phyloP scores from a whole-genome alignment of 2,888 invertebrate genomes.

The Pristionchus japonicus region DNA sequence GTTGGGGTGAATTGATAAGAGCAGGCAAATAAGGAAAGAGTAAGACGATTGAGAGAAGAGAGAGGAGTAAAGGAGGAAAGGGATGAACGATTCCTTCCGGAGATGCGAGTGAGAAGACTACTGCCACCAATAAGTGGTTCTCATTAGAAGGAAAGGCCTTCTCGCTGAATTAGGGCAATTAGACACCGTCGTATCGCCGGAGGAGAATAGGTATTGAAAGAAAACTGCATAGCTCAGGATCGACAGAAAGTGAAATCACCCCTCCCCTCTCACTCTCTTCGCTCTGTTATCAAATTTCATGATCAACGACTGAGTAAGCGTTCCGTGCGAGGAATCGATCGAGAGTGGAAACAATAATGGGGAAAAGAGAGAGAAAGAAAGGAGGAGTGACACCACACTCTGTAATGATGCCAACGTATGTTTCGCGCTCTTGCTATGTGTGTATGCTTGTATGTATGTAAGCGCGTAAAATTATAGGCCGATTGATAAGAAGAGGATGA shows the following conservation, averaged over 20 bases:
- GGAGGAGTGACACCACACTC: background rate
- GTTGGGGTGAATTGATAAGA: slow-evolving; percentile 14
- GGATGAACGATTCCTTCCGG: background rate
- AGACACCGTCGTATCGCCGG: background rate
- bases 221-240: background rate
- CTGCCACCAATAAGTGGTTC: slow-evolving; percentile 18
- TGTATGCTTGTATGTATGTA: background rate
- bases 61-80: background rate
- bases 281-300: slow-evolving; percentile 32
- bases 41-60: background rate
- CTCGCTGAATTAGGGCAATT: slow-evolving; percentile 4
- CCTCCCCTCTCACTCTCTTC: slow-evolving; percentile 3
- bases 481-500: background rate
- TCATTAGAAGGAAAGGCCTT: background rate
- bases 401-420: slow-evolving; percentile 11
- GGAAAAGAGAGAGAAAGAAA: background rate
- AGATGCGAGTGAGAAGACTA: background rate
- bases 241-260: slow-evolving; percentile 6
- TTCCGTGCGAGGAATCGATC: background rate
- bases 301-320: slow-evolving; percentile 37
- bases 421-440: background rate
- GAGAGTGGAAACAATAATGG: slow-evolving; percentile 18
- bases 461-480: background rate
- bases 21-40: background rate
- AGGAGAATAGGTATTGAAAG: background rate